Base-by-base conservation (phyloP, 2,888 invertebrate species). In the Cylloceria caligata region DNA sequence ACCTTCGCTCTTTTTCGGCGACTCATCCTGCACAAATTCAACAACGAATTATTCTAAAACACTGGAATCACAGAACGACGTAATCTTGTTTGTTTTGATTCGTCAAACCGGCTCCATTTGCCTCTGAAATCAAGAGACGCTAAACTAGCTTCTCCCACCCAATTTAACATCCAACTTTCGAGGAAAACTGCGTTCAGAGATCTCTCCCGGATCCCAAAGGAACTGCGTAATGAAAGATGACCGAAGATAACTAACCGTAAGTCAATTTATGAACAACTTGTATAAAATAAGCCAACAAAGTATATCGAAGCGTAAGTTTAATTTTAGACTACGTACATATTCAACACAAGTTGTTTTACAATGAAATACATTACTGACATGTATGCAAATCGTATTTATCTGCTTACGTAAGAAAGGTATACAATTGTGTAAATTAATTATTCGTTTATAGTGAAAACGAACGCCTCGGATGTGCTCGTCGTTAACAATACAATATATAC, bases 1-100 rank as follows among this genome's bases (percentile, higher is more conserved):
- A 93, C 95, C 94, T 94, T 95, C 55, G 94, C 92, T 85, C 95
- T 94, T 89, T 95, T 95, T 82, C 95, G 93, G 57, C 95, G 94
- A 90, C 94, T 95, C 95, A 95, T 95, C 13, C 73, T 80, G 42
- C 6, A 13, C 16, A 9, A 55, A 55, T 39, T 27, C 27, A 24
- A 74, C 64, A 71, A 69, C 75, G 49, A 65, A 81, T 75, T 78
- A 57, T 47, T 64, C 19, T 24, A 1, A 6, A 1, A 74, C 65
- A 78, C 52, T 62, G 27, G 49, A 19, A 27, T 2, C 57, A 16
- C 34, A 27, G 65, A 57, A 30, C 30, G 34, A 62, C 55, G 64
- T 9, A 49, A 55, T 45, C 34, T 68, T 84, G 88, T 88, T 89
- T 89, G 87, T 89, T 89, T 89, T 88, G 87, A 86, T 87, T 84